Evolutionary conservation across 1,140 invertebrate species (phyloP), one percentile per base, ranked within the genome.

Genomic region (Temnothorax longispinosus): DNA sequence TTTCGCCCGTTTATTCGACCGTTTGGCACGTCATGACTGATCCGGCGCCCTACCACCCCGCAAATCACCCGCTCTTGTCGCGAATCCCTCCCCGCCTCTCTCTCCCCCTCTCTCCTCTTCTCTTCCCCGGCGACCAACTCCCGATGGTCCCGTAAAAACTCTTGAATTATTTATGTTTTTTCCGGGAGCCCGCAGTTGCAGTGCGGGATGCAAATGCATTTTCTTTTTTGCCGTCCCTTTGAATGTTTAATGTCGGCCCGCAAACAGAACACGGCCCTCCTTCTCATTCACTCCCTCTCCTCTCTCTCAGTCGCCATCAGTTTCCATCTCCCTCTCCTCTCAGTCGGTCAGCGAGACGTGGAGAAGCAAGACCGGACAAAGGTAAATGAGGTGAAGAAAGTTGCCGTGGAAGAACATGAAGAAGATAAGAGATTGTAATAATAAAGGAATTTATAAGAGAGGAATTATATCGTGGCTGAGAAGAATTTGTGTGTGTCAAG

Each of bases 151-250:
- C 86, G 91, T 90, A 94, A 94, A 94, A 94, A 94, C 91, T 93
- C 92, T 92, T 94, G 94, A 95, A 95, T 95, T 95, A 95, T 95
- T 95, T 94, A 95, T 93, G 91, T 94, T 94, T 94, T 94, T 95
- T 93, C 89, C 86, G 84, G 62, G 86, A 85, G 87, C 74, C 88
- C 91, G 88, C 93, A 92, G 92, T 94, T 92, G 91, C 93, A 92
- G 65, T 90, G 90, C 89, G 76, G 87, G 91, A 95, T 95, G 93
- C 91, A 94, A 95, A 95, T 95, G 92, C 91, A 91, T 93, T 87
- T 94, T 93, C 92, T 93, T 95, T 95, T 94, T 94, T 93, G 92
- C 87, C 84, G 78, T 89, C 85, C 90, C 92, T 94, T 94, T 95
- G 92, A 95, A 95, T 94, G 93, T 93, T 94, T 94, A 93, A 95